Percentiles rank a stretch among this genome's conserved stretches.
These are phyloP conservation scores for Melanotaenia boesemani DNA, from an alignment of 2,797 vertebrate species.

Conservation along the genomic window DNA sequence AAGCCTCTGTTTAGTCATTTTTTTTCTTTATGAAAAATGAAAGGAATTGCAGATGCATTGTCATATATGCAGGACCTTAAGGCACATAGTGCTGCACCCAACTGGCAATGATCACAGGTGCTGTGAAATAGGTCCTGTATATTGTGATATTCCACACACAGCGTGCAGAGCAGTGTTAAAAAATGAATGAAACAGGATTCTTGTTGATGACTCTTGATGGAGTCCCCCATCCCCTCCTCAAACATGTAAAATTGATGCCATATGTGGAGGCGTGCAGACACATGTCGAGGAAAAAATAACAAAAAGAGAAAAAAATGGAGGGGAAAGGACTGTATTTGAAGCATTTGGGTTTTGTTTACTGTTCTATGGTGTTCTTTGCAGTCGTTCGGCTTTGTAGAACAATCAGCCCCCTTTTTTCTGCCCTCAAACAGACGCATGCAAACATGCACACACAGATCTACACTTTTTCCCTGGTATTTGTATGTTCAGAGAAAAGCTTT, in stretches of 20 bases:
- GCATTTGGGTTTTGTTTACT: conserved; percentile 51
- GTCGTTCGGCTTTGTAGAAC: conserved; percentile 71
- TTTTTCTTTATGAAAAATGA: conserved; percentile 22
- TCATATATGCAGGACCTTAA: conserved; percentile 4
- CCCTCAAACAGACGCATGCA: not conserved
- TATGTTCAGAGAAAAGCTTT: conserved; percentile 73
- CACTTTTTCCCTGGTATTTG: conserved; percentile 59
- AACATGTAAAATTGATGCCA: conserved; percentile 59
- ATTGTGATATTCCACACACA: conserved; percentile 2
- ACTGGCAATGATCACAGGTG: conserved; percentile 45
- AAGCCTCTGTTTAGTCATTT: conserved; percentile 4
- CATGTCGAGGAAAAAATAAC: not conserved
- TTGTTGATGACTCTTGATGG: conserved; percentile 44
- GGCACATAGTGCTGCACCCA: conserved; percentile 5
- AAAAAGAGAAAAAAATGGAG: not conserved
- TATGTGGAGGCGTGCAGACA: conserved; percentile 16
- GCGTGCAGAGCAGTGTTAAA: conserved; percentile 33
- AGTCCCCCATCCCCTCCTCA: conserved; percentile 33
- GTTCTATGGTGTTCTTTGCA: conserved; percentile 68
- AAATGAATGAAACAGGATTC: conserved; percentile 53
- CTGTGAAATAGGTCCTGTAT: conserved; percentile 51
- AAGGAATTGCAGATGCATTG: conserved; percentile 27
- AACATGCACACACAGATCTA: conserved; percentile 5
- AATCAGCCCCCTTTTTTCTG: conserved; percentile 27
- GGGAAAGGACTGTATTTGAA: not conserved